Evolutionary conservation across 2,888 invertebrate genomes (phyloP).

Genomic region (Melikaiella ostensackeni): DNA sequence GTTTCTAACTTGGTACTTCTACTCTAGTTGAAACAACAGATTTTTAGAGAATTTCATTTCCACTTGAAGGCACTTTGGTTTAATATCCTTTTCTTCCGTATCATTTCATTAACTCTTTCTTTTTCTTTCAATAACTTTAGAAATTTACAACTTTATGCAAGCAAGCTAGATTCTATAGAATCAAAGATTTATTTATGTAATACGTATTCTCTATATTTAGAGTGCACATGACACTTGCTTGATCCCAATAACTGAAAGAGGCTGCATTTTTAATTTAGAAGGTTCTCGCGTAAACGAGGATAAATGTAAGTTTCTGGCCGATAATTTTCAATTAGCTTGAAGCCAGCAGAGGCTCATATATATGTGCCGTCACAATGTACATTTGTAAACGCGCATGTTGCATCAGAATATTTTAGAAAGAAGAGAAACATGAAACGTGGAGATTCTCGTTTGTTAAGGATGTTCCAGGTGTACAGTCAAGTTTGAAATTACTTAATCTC

Average conservation of each 20-base stretch:
- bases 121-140: too few relatives aligned
- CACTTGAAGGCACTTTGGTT: background rate
- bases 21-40: background rate
- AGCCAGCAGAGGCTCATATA: conserved; percentile 46
- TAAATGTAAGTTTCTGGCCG: conserved; percentile 60
- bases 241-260: conserved; percentile 7
- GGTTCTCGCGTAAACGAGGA: conserved; percentile 59
- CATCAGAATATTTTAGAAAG: background rate
- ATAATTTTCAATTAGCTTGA: conserved; percentile 65
- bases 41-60: background rate
- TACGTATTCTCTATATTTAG: background rate
- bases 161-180: too few relatives aligned
- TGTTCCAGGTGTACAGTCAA: too few relatives aligned
- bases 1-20: background rate
- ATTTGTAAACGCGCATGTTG: background rate
- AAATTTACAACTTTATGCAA: too few relatives aligned
- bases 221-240: background rate
- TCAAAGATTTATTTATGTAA: background rate
- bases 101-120: too few relatives aligned
- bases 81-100: background rate
- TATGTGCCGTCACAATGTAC: background rate
- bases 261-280: conserved; percentile 40
- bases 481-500: too few relatives aligned
- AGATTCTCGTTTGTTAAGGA: background rate
- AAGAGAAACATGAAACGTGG: background rate